Percentiles rank a stretch among this genome's conserved stretches.
Conservation (phyloP, 1,140 invertebrate species). For the Copidosoma floridanum region DNA sequence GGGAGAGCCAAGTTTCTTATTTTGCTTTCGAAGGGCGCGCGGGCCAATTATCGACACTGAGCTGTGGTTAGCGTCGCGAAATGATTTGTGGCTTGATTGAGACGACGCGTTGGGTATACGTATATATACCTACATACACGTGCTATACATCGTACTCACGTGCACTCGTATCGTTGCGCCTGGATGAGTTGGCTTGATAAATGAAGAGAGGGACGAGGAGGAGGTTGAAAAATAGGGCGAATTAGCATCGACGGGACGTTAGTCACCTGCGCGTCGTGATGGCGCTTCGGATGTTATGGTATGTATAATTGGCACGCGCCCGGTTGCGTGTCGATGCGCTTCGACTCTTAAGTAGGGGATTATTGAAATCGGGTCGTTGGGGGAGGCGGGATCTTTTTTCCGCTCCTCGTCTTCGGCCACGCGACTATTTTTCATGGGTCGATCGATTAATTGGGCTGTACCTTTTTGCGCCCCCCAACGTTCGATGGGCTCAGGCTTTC, state of each 20-base stretch:
- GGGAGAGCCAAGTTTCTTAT: too few species aligned
- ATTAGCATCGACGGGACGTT: constrained; percentile 7
- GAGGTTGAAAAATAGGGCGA: constrained; percentile 8
- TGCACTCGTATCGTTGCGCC: too few species aligned
- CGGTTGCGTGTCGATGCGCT: not conserved
- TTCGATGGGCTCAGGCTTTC: too few species aligned
- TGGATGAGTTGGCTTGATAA: constrained; percentile 7
- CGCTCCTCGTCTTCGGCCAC: too few species aligned
- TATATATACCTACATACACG: too few species aligned
- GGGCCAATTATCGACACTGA: not conserved
- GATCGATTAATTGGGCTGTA: too few species aligned
- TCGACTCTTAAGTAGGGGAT: not conserved
- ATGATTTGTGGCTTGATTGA: constrained; percentile 9
- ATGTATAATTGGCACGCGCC: too few species aligned
- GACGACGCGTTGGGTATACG: not conserved
- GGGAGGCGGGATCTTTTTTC: too few species aligned
- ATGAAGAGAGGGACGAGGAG: not conserved
- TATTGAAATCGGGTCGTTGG: constrained; percentile 1
- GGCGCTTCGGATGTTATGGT: too few species aligned
- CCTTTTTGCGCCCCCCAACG: too few species aligned
- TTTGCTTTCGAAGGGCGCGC: not conserved
- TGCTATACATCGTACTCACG: too few species aligned
- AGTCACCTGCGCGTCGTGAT: not conserved
- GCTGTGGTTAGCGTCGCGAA: not conserved
- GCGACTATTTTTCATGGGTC: too few species aligned